Evolutionary conservation across 1,140 invertebrate genomes (phyloP).

Genomic region (Berghia stephanieae): DNA sequence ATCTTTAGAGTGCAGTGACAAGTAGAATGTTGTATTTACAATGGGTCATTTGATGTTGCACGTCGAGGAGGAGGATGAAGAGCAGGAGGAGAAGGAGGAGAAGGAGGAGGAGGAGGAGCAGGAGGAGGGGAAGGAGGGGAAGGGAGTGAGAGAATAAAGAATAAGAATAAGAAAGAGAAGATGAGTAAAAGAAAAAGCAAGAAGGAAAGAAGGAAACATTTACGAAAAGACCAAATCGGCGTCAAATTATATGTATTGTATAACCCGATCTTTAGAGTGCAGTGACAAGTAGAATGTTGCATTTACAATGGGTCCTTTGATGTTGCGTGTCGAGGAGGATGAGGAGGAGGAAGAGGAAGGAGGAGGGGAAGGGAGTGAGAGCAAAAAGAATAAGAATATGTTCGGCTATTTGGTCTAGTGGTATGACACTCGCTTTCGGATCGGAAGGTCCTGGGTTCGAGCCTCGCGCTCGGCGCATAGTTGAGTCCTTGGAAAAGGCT

Average conservation of each 20-base stretch:
- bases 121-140: background rate
- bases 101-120: background rate
- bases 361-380: background rate
- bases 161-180: background rate
- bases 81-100: background rate
- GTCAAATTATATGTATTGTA: background rate
- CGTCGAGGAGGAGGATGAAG: background rate
- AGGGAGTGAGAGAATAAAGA: slow-evolving; percentile 9
- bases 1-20: background rate
- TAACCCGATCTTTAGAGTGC: background rate
- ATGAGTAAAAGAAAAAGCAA: background rate
- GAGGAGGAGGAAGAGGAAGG: background rate
- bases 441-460: background rate
- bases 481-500: background rate
- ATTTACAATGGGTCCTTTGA: background rate
- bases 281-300: too few species aligned
- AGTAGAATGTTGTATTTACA: background rate
- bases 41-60: background rate
- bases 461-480: background rate
- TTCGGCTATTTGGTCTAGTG: background rate
- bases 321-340: background rate
- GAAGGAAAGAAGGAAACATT: background rate
- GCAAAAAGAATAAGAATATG: too few species aligned
- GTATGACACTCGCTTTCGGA: background rate
- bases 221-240: too few species aligned